Conservation (phyloP, 2,888 invertebrate species). For the Mesorhabditis spiculigera region DNA sequence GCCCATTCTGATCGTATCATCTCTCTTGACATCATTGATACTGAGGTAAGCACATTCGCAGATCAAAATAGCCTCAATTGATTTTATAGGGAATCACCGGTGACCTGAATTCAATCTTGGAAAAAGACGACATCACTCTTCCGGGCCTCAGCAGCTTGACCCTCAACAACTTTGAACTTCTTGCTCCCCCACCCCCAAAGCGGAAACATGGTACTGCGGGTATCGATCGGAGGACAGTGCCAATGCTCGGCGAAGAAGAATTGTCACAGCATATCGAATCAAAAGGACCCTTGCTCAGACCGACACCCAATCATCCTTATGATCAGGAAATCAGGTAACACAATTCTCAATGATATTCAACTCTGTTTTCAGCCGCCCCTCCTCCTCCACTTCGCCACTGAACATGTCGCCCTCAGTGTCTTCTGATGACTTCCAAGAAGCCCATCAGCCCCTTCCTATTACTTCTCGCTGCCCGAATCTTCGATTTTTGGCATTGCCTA, state of each 20-base stretch:
- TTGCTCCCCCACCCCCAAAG: constrained; percentile 4
- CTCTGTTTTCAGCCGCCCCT: constrained; percentile 10
- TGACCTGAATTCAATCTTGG: background rate
- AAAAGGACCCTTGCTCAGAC: constrained; percentile 5
- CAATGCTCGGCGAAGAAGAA: constrained; percentile 40
- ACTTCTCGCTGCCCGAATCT: constrained; percentile 35
- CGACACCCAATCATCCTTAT: constrained; percentile 9
- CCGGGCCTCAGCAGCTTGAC: background rate
- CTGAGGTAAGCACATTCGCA: background rate
- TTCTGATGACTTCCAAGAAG: constrained; percentile 17
- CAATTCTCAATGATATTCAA: background rate
- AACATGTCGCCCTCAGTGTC: background rate
- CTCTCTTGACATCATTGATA: background rate
- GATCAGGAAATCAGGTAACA: constrained; percentile 5
- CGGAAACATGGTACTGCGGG: constrained; percentile 25
- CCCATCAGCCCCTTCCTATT: constrained; percentile 23
- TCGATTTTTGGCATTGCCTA: constrained; percentile 20
- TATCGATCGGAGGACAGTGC: constrained; percentile 24
- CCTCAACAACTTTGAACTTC: background rate
- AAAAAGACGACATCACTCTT: background rate
- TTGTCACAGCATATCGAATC: constrained; percentile 11
- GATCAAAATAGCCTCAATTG: background rate
- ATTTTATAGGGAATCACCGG: background rate
- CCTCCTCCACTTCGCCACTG: constrained; percentile 12
- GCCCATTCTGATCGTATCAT: background rate